These are phyloP conservation scores for Drosophila watanabei DNA, from an alignment of 1,140 invertebrate species.

Conservation along the genomic window DNA sequence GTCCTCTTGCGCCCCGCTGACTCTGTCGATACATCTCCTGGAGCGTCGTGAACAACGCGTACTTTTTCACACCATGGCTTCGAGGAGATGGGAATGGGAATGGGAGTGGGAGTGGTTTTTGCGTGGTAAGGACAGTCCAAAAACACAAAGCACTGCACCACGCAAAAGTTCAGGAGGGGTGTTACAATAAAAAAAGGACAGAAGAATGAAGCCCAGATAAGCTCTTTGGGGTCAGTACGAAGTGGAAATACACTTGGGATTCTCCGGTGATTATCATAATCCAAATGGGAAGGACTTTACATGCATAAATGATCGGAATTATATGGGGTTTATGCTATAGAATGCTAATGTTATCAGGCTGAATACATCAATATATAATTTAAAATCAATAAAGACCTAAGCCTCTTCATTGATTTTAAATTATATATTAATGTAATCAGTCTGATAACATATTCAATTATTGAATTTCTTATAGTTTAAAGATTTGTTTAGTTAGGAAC, in stretches of 20 bases:
- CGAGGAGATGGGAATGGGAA: neutral
- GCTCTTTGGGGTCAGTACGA: constrained; percentile 33
- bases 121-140: constrained; percentile 38
- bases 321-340: neutral
- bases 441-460: too few relatives aligned
- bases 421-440: too few relatives aligned
- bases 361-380: constrained; percentile 12
- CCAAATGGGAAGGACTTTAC: constrained; percentile 4
- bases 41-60: constrained; percentile 56
- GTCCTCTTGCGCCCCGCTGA: constrained; percentile 6
- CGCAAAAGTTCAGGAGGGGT: constrained; percentile 78
- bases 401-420: too few relatives aligned
- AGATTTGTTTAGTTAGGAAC: neutral
- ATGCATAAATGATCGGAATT: neutral
- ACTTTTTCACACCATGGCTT: constrained; percentile 69
- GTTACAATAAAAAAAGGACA: constrained; percentile 57
- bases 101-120: constrained; percentile 1
- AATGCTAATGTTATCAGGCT: neutral
- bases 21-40: constrained; percentile 40
- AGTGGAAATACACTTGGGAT: constrained; percentile 32
- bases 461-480: neutral
- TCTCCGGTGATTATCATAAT: constrained; percentile 29
- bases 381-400: neutral
- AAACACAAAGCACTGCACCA: constrained; percentile 66
- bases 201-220: constrained; percentile 19